These are phyloP conservation scores for Scaptomyza parva DNA, from an alignment of 2,888 invertebrate species.

Conservation along the genomic window DNA sequence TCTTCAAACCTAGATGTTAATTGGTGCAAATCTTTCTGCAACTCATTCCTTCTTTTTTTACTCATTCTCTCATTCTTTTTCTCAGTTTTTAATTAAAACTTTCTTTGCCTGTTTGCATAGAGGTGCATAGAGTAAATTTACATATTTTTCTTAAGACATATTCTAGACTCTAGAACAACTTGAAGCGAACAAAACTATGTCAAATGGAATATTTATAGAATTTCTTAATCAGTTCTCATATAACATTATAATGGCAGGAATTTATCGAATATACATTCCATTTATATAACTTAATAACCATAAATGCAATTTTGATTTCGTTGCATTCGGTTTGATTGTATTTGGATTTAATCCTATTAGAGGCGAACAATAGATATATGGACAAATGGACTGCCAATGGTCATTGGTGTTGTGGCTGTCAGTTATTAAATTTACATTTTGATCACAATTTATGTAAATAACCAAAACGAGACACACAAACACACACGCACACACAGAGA, in stretches of 20 bases:
- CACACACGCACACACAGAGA: neutral
- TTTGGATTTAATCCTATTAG: neutral
- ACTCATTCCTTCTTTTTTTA: neutral
- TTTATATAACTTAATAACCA: neutral
- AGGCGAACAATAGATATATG: neutral
- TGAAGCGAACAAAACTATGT: neutral
- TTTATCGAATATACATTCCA: neutral
- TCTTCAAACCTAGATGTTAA: neutral
- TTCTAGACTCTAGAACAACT: neutral
- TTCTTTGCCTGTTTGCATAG: neutral
- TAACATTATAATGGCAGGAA: neutral
- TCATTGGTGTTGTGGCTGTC: neutral
- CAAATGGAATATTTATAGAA: neutral
- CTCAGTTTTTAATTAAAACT: neutral
- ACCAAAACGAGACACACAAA: neutral
- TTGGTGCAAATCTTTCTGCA: neutral
- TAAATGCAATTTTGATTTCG: neutral
- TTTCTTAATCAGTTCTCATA: neutral
- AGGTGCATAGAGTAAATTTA: neutral
- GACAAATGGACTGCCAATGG: neutral
- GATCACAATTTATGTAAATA: conserved; percentile 32
- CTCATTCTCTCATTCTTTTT: neutral
- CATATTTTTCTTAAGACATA: neutral
- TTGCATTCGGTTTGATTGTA: neutral
- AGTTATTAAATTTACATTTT: conserved; percentile 32